phyloP scores from a whole-genome alignment of 2,888 invertebrate genomes.

The Drosophila testacea region DNA sequence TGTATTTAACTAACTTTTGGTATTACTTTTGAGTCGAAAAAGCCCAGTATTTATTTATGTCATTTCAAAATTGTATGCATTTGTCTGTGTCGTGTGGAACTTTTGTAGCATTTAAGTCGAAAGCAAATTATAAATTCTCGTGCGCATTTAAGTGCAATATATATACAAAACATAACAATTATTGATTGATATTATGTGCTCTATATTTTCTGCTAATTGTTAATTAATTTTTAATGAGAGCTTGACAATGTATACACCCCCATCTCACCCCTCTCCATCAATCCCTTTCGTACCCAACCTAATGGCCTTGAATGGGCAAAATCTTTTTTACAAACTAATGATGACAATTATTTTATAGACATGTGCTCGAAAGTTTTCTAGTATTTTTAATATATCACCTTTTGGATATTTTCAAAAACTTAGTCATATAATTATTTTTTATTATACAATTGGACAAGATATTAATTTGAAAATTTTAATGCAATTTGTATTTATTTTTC shows the following conservation, averaged over 20 bases:
- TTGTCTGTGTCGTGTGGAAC: conserved; percentile 38
- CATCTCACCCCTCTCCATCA: not conserved
- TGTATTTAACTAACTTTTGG: conserved; percentile 45
- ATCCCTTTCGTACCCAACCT: conserved; percentile 1
- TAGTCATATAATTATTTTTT: conserved; percentile 33
- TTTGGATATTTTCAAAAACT: conserved; percentile 33
- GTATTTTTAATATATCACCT: conserved; percentile 46
- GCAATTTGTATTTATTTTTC: conserved; percentile 11
- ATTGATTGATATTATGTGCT: conserved; percentile 59
- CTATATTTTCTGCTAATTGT: conserved; percentile 61
- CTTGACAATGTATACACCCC: conserved; percentile 64
- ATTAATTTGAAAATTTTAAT: conserved; percentile 19
- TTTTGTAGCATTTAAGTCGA: conserved; percentile 55
- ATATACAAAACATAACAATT: conserved; percentile 32
- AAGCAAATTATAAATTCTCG: conserved; percentile 43
- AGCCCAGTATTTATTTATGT: conserved; percentile 48
- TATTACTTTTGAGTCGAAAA: conserved; percentile 38
- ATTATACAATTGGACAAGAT: conserved; percentile 21
- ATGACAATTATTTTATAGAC: conserved; percentile 49
- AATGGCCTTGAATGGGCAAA: conserved; percentile 23
- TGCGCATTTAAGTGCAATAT: conserved; percentile 60
- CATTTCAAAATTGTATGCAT: conserved; percentile 33
- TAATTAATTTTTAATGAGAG: conserved; percentile 77
- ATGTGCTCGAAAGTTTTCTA: conserved; percentile 58
- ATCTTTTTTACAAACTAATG: conserved; percentile 24